Evolutionary conservation across 2,888 invertebrate species (phyloP), one percentile per base, ranked within the genome.

Genomic region (Erebia palarica): DNA sequence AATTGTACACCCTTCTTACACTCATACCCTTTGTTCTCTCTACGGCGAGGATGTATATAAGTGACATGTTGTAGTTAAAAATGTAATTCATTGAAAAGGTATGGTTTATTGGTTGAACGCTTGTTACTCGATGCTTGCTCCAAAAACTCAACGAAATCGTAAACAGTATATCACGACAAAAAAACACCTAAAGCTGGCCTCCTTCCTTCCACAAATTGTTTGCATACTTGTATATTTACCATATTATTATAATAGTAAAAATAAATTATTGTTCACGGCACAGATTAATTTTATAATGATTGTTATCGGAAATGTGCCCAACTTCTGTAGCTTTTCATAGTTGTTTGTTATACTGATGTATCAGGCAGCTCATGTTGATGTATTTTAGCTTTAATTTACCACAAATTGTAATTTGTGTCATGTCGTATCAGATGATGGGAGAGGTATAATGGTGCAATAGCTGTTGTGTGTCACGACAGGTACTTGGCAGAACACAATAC

Each of bases 171-270:
- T 80, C 76, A 78, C 80, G 76, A 79, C 77, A 73, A 74, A 81
- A 74, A 58, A 84, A 84, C 84, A 88, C 85, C 86, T 83, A 86
- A 91, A 89, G 95, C 95, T 95, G 95, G 96, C 96, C 96, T 96
- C 96, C 96, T 89, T 93, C 93, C 94, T 96, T 94, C 95, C 95
- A 95, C 96, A 96, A 96, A 96, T 96, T 96, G 96, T 96, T 96
- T 96, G 96, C 96, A 96, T 96, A 96, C 95, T 84, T 82, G 78
- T 79, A 78, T 79, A 66, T 55, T 36, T 44, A 21, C 18, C 42
- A 66, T 57, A 78, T 78, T 79, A 78, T 77, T 73, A 75, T 75
- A 65, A 66, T 75, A 70, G 66, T 70, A 63, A 61, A 47, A 47
- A 47, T 36, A 69, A 21, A 21, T 21, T 21, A 61, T 59, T 74